Percentiles rank a stretch among this genome's conserved stretches.
Evolutionary conservation across 1,140 invertebrate species (phyloP).

Genomic region (Probaryconus sp.): DNA sequence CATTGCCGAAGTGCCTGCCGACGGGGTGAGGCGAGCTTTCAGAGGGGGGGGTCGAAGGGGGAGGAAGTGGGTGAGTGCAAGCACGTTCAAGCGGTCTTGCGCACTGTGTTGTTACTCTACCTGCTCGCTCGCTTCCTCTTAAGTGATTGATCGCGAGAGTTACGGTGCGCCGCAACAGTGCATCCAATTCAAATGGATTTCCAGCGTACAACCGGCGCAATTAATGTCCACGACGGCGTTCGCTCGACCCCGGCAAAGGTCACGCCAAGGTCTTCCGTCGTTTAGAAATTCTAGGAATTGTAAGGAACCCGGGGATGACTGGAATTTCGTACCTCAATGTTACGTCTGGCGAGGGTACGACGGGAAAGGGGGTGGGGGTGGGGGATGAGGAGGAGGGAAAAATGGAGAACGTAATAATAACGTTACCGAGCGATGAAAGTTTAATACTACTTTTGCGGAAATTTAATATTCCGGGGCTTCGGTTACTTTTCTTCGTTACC

Average conservation of each 20-base stretch:
- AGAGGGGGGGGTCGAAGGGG: slow-evolving; percentile 13
- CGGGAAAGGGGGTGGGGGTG: too few species aligned
- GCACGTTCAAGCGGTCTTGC: slow-evolving; percentile 68
- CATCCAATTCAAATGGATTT: slow-evolving; percentile 64
- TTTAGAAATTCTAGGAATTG: too few species aligned
- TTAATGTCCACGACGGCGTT: slow-evolving; percentile 26
- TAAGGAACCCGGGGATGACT: too few species aligned
- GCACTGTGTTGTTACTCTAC: slow-evolving; percentile 64
- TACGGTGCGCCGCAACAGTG: slow-evolving; percentile 63
- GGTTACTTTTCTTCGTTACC: slow-evolving; percentile 40
- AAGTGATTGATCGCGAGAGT: slow-evolving; percentile 69
- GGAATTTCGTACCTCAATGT: too few species aligned
- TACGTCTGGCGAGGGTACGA: too few species aligned
- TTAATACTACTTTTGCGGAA: slow-evolving; percentile 64
- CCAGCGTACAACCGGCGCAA: slow-evolving; percentile 46
- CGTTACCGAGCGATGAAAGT: slow-evolving; percentile 66
- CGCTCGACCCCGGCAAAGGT: slow-evolving; percentile 1
- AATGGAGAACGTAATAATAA: slow-evolving; percentile 50
- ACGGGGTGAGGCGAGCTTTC: neutral
- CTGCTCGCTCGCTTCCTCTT: slow-evolving; percentile 61
- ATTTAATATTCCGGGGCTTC: slow-evolving; percentile 62
- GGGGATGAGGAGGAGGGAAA: too few species aligned
- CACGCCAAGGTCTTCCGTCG: neutral
- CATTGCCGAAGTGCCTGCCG: slow-evolving; percentile 59
- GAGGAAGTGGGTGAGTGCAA: slow-evolving; percentile 41